These are phyloP conservation scores for Latheticus oryzae DNA, from an alignment of 2,888 invertebrate genomes.

Conservation along the genomic window DNA sequence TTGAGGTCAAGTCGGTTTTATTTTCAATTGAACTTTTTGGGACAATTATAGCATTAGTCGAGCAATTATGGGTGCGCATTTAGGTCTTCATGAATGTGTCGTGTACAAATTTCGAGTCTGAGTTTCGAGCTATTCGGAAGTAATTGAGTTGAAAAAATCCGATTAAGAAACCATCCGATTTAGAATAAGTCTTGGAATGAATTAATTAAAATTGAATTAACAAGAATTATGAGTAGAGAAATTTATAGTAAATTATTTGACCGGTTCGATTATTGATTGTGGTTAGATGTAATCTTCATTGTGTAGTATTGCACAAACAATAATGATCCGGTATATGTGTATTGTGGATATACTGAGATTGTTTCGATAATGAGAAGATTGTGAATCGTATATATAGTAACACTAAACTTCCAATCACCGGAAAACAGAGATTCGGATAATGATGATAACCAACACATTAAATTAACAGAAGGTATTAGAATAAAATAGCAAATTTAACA, in stretches of 20 bases:
- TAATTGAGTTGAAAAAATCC: constrained; percentile 32
- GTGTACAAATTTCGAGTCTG: constrained; percentile 10
- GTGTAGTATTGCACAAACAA: constrained; percentile 54
- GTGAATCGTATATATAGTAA: constrained; percentile 44
- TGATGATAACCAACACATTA: constrained; percentile 3
- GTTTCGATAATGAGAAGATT: constrained; percentile 57
- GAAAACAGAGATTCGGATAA: constrained; percentile 1
- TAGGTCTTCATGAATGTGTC: constrained; percentile 1
- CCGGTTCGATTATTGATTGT: constrained; percentile 56
- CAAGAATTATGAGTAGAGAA: constrained; percentile 23
- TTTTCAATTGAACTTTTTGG: background rate
- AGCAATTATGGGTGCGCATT: constrained; percentile 8
- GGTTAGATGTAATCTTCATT: constrained; percentile 55
- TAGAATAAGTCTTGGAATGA: constrained; percentile 15
- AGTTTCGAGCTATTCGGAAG: constrained; percentile 20
- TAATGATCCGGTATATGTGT: constrained; percentile 49
- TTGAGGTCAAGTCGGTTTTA: too few species aligned
- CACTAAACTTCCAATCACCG: constrained; percentile 27
- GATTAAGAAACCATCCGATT: constrained; percentile 31
- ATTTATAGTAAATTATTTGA: constrained; percentile 48
- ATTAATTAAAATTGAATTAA: constrained; percentile 32
- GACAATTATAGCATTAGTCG: constrained; percentile 8
- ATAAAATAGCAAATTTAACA: constrained; percentile 8
- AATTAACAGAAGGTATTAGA: background rate
- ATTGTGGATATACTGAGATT: constrained; percentile 51